Percentiles rank a stretch among this genome's conserved stretches.
Conservation (phyloP, 2,113 vertebrate species). For the Leptosomus discolor region DNA sequence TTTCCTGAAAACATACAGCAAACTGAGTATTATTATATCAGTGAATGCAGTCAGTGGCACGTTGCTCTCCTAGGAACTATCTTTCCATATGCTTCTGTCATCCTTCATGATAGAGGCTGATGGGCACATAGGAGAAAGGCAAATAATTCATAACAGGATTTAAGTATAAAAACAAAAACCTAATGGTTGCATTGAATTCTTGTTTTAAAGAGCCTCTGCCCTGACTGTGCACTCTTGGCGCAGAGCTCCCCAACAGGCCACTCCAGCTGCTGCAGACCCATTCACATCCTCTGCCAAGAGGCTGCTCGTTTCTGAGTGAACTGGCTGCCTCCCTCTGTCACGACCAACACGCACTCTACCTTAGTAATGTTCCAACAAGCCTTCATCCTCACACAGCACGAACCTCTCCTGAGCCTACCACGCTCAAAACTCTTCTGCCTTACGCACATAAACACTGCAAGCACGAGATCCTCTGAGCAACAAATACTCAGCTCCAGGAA, state of each 20-base stretch:
- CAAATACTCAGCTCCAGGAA: background rate
- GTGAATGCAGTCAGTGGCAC: background rate
- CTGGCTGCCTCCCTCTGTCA: background rate
- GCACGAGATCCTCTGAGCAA: background rate
- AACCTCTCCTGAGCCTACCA: background rate
- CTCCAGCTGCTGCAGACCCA: background rate
- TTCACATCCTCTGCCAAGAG: background rate
- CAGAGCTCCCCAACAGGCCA: background rate
- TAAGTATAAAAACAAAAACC: background rate
- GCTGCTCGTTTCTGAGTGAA: background rate
- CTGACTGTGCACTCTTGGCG: background rate
- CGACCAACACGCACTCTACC: rapidly evolving
- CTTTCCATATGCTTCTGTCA: background rate
- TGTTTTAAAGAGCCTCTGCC: background rate
- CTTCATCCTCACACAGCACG: rapidly evolving
- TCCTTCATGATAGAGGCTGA: background rate
- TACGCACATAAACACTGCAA: background rate
- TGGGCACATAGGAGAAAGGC: background rate
- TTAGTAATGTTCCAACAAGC: background rate
- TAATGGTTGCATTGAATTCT: background rate
- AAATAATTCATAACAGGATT: background rate
- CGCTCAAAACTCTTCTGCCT: background rate
- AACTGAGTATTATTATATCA: constrained; percentile 27
- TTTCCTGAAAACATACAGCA: constrained; percentile 80
- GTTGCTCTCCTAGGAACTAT: background rate